phyloP scores from a whole-genome alignment of 64 coral and sea anemone genomes.

The Pocillopora damicornis region DNA sequence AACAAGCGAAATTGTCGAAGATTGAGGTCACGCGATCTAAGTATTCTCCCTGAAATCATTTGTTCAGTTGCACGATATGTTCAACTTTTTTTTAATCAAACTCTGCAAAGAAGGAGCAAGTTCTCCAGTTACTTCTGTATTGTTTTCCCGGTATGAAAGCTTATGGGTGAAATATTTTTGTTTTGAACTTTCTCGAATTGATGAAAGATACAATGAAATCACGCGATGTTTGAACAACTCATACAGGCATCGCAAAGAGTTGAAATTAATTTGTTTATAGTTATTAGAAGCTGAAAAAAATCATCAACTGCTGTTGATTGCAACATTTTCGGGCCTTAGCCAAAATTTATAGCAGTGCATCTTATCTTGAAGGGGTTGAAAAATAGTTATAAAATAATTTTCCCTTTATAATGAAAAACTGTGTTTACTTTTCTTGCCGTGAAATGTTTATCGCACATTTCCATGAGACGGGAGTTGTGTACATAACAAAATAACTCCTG shows the following conservation, averaged over 20 bases:
- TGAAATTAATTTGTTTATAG: background rate
- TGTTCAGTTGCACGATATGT: background rate
- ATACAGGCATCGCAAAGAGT: background rate
- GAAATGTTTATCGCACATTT: background rate
- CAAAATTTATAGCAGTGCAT: background rate
- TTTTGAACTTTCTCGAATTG: background rate
- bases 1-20: background rate
- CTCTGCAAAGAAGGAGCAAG: background rate
- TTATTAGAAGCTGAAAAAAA: background rate
- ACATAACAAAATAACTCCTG: background rate
- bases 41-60: background rate
- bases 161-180: background rate
- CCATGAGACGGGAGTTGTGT: background rate
- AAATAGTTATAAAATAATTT: background rate
- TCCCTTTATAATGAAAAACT: background rate
- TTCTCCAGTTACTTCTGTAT: background rate
- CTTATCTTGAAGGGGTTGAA: background rate
- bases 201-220: background rate
- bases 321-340: background rate
- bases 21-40: background rate
- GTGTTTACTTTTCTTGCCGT: background rate
- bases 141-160: background rate
- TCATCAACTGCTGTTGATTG: background rate
- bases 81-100: background rate
- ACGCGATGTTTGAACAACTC: conserved; percentile 2